Base-by-base conservation (phyloP, 2,113 vertebrate genomes). In the Bos javanicus region DNA sequence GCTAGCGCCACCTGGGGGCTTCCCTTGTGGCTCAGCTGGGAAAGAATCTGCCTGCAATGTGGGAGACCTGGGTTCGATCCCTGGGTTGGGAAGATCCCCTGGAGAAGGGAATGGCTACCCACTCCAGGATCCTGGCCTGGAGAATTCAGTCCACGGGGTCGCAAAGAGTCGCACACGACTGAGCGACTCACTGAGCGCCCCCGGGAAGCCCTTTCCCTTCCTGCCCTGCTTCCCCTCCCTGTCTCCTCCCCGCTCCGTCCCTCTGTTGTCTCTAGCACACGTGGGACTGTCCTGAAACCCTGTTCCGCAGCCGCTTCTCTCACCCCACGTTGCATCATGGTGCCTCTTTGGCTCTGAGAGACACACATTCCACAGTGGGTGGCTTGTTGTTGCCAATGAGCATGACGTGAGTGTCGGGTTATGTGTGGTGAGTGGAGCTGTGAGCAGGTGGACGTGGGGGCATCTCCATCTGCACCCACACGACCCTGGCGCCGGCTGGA, bases 391-490 rank as follows among this genome's bases (percentile, higher is more conserved):
- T 93, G 76, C 96, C 92, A 82, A 59, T 28, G 1, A 54, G 67
- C 50, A 30, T 91, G 95, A 91, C 14, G 59, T 36, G 64, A 86
- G 67, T 52, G 93, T 97, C 17, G 33, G 67, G 46, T 87, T 97
- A 94, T 97, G 97, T 90, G 57, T 52, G 95, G 95, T 46, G 85
- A 56, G 6, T 80, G 82, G 89, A 30, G 86, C 83, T 36, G 43
- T 15, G 92, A 93, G 91, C 96, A 96, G 97, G 96, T 96, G 97
- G 76, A 26, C 62, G 57, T 15, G 54, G 59, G 57, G 50, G 17
- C 16, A 43, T 36, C 16, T 9, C 8, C 2, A 0, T 87, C 54
- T 56, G 52, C 46, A 30, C 85, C 93, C 91, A 84, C 57, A 23
- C 39, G 15, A 8, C 74, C 21, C 39, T 9, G 12, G 54, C 23